Evolutionary conservation across 2,888 invertebrate species (phyloP).

Genomic region (Mimas tiliae): DNA sequence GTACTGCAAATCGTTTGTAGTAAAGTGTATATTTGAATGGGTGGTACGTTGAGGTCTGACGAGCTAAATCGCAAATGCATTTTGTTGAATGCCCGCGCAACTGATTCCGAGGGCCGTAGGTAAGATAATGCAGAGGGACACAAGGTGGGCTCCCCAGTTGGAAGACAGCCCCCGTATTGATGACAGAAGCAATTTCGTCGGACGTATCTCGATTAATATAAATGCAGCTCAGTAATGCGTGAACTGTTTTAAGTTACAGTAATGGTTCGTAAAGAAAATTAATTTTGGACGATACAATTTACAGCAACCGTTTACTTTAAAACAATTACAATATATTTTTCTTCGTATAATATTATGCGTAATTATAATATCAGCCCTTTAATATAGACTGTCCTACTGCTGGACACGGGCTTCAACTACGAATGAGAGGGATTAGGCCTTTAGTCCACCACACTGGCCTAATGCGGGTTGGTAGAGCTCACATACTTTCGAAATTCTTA

Average conservation of each 20-base stretch:
- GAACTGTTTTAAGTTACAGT: slow-evolving; percentile 15
- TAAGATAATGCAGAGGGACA: slow-evolving; percentile 79
- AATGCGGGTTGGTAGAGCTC: no score
- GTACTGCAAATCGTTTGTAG: slow-evolving; percentile 30
- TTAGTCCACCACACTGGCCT: no score
- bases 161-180: slow-evolving; percentile 57
- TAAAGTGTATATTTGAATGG: slow-evolving; percentile 46
- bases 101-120: slow-evolving; percentile 75
- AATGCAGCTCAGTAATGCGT: slow-evolving; percentile 50
- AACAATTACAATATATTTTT: not conserved
- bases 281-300: not conserved
- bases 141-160: slow-evolving; percentile 46
- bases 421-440: no score
- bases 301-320: not conserved
- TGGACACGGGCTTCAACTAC: no score
- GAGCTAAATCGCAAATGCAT: slow-evolving; percentile 73
- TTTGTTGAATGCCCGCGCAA: slow-evolving; percentile 77
- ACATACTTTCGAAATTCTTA: no score
- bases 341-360: no score
- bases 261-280: slow-evolving; percentile 17
- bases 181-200: slow-evolving; percentile 74
- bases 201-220: slow-evolving; percentile 78
- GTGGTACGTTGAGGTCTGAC: slow-evolving; percentile 57
- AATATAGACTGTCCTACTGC: no score
- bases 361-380: no score